phyloP scores from a whole-genome alignment of 2,888 invertebrate genomes.

The Morinoia aosen region DNA sequence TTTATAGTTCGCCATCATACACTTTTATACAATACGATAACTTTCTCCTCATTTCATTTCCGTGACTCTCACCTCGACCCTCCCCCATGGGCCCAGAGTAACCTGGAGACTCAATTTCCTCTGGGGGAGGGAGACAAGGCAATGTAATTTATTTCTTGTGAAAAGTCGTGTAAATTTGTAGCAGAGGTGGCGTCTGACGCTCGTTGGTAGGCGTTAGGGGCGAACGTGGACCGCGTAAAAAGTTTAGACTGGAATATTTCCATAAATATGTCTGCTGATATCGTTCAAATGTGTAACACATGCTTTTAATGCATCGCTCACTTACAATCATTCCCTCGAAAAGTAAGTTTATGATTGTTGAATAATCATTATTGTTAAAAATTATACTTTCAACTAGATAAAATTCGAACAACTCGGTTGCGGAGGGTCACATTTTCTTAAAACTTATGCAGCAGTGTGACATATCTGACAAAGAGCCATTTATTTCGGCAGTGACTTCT shows the following conservation, averaged over 20 bases:
- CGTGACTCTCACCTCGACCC: background rate
- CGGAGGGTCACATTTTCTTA: too few species aligned
- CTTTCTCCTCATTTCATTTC: background rate
- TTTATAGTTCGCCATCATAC: background rate
- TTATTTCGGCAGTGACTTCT: too few species aligned
- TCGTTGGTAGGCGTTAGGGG: background rate
- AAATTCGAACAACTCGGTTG: too few species aligned
- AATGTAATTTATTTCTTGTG: background rate
- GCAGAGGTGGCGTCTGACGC: background rate
- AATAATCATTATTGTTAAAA: too few species aligned
- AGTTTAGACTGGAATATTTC: background rate
- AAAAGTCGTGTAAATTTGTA: background rate
- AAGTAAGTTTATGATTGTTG: too few species aligned
- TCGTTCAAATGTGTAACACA: background rate
- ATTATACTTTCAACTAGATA: too few species aligned
- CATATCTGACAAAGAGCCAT: too few species aligned
- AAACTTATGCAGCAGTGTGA: too few species aligned
- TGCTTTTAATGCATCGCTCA: background rate
- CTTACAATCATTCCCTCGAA: background rate
- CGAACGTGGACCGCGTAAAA: background rate
- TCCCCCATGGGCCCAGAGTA: background rate
- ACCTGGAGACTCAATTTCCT: background rate
- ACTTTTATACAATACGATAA: background rate
- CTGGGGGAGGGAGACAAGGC: background rate
- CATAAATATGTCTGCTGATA: background rate